phyloP scores from a whole-genome alignment of 2,888 invertebrate species.

The Platypus cylindrus region DNA sequence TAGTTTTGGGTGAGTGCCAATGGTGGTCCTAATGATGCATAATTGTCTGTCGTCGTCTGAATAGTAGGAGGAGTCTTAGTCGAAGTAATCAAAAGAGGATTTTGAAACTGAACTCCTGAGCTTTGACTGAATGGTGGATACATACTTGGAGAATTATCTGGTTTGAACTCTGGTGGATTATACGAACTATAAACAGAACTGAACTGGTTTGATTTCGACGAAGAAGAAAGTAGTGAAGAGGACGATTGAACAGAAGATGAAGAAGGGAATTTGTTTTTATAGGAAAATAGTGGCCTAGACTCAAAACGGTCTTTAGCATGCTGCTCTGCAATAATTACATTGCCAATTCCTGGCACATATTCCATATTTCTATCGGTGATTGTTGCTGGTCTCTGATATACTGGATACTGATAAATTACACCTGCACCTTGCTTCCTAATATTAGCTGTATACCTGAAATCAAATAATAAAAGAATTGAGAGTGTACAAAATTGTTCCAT shows the following conservation, averaged over 20 bases:
- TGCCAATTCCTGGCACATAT: conserved; percentile 27
- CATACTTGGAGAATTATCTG: conserved; percentile 14
- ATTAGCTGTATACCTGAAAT: background rate
- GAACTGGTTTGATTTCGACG: conserved; percentile 20
- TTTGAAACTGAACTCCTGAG: background rate
- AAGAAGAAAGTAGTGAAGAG: conserved; percentile 14
- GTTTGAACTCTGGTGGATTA: conserved; percentile 23
- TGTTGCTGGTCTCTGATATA: conserved; percentile 15
- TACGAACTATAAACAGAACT: conserved; percentile 28
- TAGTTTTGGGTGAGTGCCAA: conserved; percentile 12
- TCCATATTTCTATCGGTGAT: conserved; percentile 16
- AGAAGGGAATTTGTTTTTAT: conserved; percentile 14
- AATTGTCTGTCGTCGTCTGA: conserved; percentile 7
- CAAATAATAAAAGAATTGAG: too few species aligned
- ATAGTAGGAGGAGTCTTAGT: conserved; percentile 2
- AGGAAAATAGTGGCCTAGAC: conserved; percentile 31
- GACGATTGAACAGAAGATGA: conserved; percentile 4
- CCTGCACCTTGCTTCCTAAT: conserved; percentile 12
- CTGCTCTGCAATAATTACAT: conserved; percentile 22
- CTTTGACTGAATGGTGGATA: conserved; percentile 17
- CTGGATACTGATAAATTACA: conserved; percentile 21
- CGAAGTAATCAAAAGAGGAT: background rate
- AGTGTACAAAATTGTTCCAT: too few species aligned
- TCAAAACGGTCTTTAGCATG: conserved; percentile 31
- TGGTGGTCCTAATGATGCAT: conserved; percentile 22